These are phyloP conservation scores for Eugnorisma glareosa DNA, from an alignment of 2,888 invertebrate species.

Conservation along the genomic window DNA sequence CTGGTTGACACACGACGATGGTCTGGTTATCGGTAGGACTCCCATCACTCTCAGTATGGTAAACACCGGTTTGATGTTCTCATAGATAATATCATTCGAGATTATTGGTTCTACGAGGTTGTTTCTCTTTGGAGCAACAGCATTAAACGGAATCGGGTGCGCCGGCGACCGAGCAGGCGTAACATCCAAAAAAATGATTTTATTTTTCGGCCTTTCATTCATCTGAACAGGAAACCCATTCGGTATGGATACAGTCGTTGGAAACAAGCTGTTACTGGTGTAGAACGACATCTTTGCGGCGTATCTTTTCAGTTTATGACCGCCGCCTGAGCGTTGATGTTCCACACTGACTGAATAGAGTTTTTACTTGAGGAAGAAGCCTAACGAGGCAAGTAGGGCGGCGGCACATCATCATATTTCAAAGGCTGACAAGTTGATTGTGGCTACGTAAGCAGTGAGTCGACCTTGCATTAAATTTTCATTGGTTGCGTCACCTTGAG, in stretches of 20 bases:
- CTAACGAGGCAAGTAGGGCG: slow-evolving; percentile 71
- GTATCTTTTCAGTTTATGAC: slow-evolving; percentile 47
- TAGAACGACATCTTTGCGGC: slow-evolving; percentile 80
- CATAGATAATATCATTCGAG: slow-evolving; percentile 84
- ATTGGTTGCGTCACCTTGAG: slow-evolving; percentile 83
- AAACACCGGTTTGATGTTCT: slow-evolving; percentile 87
- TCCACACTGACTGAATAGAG: slow-evolving; percentile 67
- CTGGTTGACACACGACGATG: slow-evolving; percentile 85
- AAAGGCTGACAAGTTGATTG: slow-evolving; percentile 86
- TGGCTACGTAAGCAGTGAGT: slow-evolving; percentile 76
- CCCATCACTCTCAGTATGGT: slow-evolving; percentile 89
- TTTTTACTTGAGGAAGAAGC: slow-evolving; percentile 69
- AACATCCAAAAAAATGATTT: slow-evolving; percentile 84
- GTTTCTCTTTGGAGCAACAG: slow-evolving; percentile 79
- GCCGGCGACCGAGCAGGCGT: slow-evolving; percentile 81
- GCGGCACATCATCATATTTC: slow-evolving; percentile 78
- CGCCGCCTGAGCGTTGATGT: slow-evolving; percentile 59
- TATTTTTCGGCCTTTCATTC: slow-evolving; percentile 77
- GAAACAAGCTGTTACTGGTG: slow-evolving; percentile 76
- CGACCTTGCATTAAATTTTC: slow-evolving; percentile 82
- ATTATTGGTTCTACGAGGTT: slow-evolving; percentile 80
- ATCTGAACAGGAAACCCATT: slow-evolving; percentile 82
- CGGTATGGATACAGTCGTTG: slow-evolving; percentile 74
- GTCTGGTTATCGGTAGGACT: slow-evolving; percentile 91
- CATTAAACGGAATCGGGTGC: slow-evolving; percentile 77